These are phyloP conservation scores for Chrysolina haemoptera DNA, from an alignment of 2,888 invertebrate genomes.

Conservation along the genomic window DNA sequence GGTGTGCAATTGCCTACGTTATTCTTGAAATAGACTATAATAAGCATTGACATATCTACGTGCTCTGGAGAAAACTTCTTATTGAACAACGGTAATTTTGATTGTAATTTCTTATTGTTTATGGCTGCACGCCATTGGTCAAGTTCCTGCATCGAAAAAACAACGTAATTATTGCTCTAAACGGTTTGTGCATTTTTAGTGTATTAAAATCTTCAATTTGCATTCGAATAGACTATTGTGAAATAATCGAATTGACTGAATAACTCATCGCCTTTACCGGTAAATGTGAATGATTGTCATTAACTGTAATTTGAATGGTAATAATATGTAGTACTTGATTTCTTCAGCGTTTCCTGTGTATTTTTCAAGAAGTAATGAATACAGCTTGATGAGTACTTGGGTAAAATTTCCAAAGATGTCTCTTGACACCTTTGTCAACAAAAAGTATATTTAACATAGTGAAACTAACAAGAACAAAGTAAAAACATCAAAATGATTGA, in stretches of 20 bases:
- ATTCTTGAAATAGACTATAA: no score
- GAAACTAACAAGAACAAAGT: no score
- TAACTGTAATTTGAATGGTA: conserved; percentile 9
- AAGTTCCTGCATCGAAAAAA: background rate
- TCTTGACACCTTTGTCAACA: no score
- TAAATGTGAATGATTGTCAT: background rate
- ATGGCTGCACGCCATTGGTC: background rate
- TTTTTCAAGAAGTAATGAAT: background rate
- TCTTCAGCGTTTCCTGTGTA: conserved; percentile 3
- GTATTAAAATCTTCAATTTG: background rate
- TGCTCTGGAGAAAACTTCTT: no score
- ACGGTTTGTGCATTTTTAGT: background rate
- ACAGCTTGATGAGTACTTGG: background rate
- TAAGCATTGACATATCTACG: no score
- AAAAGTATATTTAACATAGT: no score
- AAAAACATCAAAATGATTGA: no score
- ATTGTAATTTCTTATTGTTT: background rate
- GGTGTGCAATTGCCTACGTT: no score
- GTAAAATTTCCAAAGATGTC: background rate
- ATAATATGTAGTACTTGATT: no score
- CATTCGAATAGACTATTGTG: background rate
- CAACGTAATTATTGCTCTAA: background rate
- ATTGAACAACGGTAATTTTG: background rate
- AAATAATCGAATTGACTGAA: background rate
- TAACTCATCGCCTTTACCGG: background rate